Evolutionary conservation across 2,888 invertebrate genomes (phyloP), one percentile per base, ranked within the genome.

Genomic region (Callinectes sapidus): DNA sequence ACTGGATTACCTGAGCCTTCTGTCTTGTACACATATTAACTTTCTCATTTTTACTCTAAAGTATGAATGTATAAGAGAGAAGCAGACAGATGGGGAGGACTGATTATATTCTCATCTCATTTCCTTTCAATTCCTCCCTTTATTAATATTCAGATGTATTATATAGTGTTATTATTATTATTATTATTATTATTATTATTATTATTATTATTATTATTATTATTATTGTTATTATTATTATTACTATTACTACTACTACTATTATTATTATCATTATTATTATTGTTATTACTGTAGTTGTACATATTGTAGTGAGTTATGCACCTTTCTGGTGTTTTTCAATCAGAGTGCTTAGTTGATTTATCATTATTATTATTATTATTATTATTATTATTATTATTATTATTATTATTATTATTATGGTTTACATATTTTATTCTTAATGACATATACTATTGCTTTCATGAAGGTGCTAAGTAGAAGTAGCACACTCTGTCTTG

Each of bases 161-260:
- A n/a, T 71, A n/a, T 28, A n/a, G 5, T n/a, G n/a, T n/a, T n/a
- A n/a, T n/a, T n/a, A 28, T 71, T 71, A 10, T 71, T 71, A n/a
- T 71, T 71, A 5, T 71, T n/a, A 71, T 71, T 71, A 71, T 71
- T 66, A 66, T 66, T 66, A 66, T 66, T 66, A 66, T n/a, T 66
- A 66, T 66, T n/a, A 66, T 66, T 23, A n/a, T 71, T 71, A 71
- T n/a, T 71, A n/a, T 71, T 71, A 71, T 71, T 55, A 55, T 55
- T 55, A 55, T 61, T 23, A 61, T 61, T 61, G 23, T 61, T 61
- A 61, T 61, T 61, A 61, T 61, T 61, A 61, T 61, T 61, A 61
- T 61, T 61, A 61, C 23, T 61, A 61, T 61, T 61, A 61, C 23
- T 61, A 61, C 2, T 61, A 61, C 23, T 61, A 61, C 6, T 61